Base-by-base conservation (phyloP, 2,113 vertebrate genomes). In the Corynorhinus townsendii region DNA sequence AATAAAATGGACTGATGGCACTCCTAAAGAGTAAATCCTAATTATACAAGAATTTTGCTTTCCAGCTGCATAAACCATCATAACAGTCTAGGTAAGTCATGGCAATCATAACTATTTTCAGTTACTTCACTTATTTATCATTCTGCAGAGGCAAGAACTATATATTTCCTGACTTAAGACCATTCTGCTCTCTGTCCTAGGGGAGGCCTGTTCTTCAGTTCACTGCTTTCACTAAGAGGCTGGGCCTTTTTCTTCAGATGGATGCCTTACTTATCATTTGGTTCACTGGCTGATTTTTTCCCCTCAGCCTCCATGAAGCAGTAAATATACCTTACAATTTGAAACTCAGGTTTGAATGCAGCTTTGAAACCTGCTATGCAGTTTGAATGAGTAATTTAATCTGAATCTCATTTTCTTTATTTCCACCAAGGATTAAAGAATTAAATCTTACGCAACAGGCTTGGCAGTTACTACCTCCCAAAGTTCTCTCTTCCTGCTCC, bases 361-460 rank as follows among this genome's bases (percentile, higher is more conserved):
- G 66, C 28, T 71, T 38, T 43, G 76, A 89, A 83, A 83, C 24
- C 15, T 35, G 43, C 24, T 49, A 9, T 4, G 2, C 35, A 54
- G 72, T 71, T 14, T 49, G 30, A 83, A 68, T 71, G 69, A 64
- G 9, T 33, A 76, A 43, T 4, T n/a, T 43, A 49, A 89, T 28
- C 20, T 43, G 40, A 87, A 38, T 80, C 59, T 75, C 8, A 28
- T 24, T 56, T 43, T 45, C 80, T 52, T 90, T 47, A 38, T 72
- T 72, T 49, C 49, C 22, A 76, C 54, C 71, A 24, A 30, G 82
- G 59, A 43, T 16, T 24, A 22, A 30, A 45, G 15, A 77, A 89
- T n/a, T 5, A 22, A 38, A 19, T 54, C 69, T 4, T 30, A 45
- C 3, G n/a, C 0, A 4, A 35, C 71, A 64, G 35, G 33, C 26